A percentile compares a stretch with the other conserved stretches of the same genome.
Evolutionary conservation across 23 tunicate species (phyloP).

Genomic region (Pegea sp.): DNA sequence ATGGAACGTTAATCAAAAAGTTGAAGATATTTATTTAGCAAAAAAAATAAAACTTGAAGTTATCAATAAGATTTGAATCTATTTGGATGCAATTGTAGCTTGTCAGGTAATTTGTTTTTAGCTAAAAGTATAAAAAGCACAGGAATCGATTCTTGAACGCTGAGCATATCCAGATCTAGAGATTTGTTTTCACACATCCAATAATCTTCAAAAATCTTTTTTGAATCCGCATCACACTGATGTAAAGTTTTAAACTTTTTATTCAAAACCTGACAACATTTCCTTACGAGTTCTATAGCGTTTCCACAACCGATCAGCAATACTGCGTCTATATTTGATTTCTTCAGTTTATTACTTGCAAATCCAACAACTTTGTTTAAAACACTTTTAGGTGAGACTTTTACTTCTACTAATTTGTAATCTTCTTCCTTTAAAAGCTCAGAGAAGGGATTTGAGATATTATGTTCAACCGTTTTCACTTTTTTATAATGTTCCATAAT

Average conservation of each 20-base stretch:
- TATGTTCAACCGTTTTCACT: neutral
- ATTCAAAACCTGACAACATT: neutral
- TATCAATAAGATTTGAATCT: too few relatives aligned
- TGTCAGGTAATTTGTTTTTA: neutral
- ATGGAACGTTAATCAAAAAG: too few relatives aligned
- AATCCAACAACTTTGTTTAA: neutral
- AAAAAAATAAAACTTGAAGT: too few relatives aligned
- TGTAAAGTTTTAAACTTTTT: neutral
- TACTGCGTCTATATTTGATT: neutral
- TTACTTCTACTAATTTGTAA: neutral
- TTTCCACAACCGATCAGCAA: neutral
- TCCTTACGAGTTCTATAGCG: neutral
- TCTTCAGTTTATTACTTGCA: neutral
- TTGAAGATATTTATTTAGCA: too few relatives aligned
- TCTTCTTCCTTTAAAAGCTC: neutral
- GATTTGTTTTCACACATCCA: neutral
- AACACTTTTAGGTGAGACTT: neutral
- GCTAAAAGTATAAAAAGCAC: neutral
- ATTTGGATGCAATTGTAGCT: neutral
- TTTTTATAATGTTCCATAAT: neutral
- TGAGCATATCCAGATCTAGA: neutral
- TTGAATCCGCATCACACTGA: neutral
- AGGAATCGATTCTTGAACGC: neutral
- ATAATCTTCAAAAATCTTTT: neutral
- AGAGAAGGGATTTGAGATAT: neutral